Evolutionary conservation across 2,888 invertebrate genomes (phyloP), one percentile per base, ranked within the genome.

Genomic region (Ormyrus thymus): DNA sequence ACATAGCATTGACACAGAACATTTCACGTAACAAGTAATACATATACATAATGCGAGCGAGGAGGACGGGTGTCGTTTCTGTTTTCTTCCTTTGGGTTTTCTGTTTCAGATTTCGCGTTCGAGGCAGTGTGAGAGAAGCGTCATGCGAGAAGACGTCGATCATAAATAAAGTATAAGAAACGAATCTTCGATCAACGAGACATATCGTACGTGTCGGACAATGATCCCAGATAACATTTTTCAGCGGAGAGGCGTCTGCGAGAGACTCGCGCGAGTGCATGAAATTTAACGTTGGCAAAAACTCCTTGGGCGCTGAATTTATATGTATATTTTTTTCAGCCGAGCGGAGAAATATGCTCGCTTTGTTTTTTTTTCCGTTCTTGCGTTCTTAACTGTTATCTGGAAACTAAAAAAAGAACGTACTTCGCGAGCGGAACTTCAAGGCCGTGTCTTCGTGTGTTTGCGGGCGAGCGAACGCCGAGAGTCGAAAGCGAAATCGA

Each of bases 161-260:
- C 71, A 68, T 76, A 78, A 78, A 81, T 73, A 73, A 81, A 72
- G 45, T 68, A 62, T 58, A 75, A 71, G 48, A 78, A 64, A 78
- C 58, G 64, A 78, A 65, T 78, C 29, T 78, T 73, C 59, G 71
- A 72, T 73, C 65, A 61, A 56, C 53, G 68, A 59, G 68, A 76
- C 72, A 55, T 78, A 76, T 75, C 66, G 73, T 45, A 73, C 77
- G 74, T 71, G 55, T 75, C 76, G 76, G 72, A 74, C 69, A 81
- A 78, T 78, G 75, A 75, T 78, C 62, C 62, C 62, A 71, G 75
- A 71, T 78, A 80, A 78, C 68, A 70, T 59, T 74, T 77, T 80
- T 77, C 62, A 73, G 74, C 4, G 9, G 29, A 29, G 29, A 66
- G 46, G 29, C 66, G 15, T 72, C 29, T 48, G 29, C 29, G 29